phyloP scores from a whole-genome alignment of 2,113 vertebrate species.

The Cavia aperea region DNA sequence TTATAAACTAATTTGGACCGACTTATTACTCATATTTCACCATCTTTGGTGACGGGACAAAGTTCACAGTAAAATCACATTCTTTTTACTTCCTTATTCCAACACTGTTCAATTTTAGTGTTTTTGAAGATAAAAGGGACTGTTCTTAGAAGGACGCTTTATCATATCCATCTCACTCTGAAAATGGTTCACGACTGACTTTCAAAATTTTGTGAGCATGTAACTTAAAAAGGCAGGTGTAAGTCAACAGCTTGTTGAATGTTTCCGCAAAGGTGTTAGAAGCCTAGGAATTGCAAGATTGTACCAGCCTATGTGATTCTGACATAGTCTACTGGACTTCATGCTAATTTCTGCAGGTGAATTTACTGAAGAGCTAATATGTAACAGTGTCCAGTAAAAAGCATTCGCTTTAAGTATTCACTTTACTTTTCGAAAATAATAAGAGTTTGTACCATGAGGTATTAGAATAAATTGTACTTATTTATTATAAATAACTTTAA shows the following conservation, averaged over 20 bases:
- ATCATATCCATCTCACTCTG: not conserved
- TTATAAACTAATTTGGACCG: not conserved
- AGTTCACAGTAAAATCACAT: not conserved
- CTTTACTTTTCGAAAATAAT: not conserved
- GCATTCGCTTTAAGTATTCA: not conserved
- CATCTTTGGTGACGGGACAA: not conserved
- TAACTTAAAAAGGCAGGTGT: not conserved
- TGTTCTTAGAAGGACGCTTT: not conserved
- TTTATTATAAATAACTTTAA: slow-evolving; percentile 1
- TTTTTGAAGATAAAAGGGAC: not conserved
- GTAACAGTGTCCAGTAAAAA: not conserved
- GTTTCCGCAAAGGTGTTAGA: not conserved
- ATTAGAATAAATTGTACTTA: not conserved
- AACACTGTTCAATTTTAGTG: not conserved
- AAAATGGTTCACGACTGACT: not conserved
- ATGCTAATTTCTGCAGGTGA: not conserved
- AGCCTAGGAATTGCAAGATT: not conserved
- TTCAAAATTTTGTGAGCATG: not conserved
- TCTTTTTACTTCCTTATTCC: not conserved
- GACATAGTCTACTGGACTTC: not conserved
- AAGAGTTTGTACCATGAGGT: not conserved
- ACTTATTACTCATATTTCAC: not conserved
- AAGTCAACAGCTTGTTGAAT: not conserved
- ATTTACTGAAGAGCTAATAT: not conserved
- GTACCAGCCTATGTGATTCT: not conserved